Conservation (phyloP, 2,113 vertebrate genomes). For the Antechinus stuartii region DNA sequence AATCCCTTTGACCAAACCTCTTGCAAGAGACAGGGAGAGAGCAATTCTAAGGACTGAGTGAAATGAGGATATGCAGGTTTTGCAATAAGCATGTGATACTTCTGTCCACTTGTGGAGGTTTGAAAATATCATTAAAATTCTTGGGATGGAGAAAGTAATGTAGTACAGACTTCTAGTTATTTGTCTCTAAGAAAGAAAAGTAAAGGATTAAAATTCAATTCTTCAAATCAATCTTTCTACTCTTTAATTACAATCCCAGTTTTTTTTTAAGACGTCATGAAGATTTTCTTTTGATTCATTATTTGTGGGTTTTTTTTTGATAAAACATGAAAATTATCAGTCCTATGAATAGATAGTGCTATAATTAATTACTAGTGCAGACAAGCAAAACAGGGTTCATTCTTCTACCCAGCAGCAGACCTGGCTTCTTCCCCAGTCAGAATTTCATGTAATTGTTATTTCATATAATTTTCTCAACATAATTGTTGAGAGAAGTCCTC, state of each 20-base stretch:
- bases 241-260: not conserved
- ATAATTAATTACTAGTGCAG: slow-evolving; percentile 45
- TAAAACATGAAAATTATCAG: not conserved
- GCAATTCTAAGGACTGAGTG: not conserved
- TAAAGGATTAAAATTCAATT: not conserved
- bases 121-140: not conserved
- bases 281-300: slow-evolving; percentile 4
- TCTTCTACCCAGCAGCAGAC: slow-evolving; percentile 54
- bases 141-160: not conserved
- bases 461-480: slow-evolving; percentile 46
- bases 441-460: slow-evolving; percentile 46
- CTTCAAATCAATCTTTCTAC: not conserved
- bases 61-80: not conserved
- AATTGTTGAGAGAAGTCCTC: slow-evolving; percentile 59
- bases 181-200: too few species aligned
- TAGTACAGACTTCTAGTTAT: not conserved
- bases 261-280: not conserved
- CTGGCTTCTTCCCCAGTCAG: slow-evolving; percentile 65
- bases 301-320: not conserved
- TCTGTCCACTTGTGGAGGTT: not conserved
- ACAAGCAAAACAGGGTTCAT: slow-evolving; percentile 53
- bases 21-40: not conserved
- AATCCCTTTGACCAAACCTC: not conserved
- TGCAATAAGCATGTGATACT: slow-evolving; percentile 1
- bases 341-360: slow-evolving; percentile 33